Evolutionary conservation across 2,113 vertebrate species (phyloP), one percentile per base, ranked within the genome.

Genomic region (Sylvietta virens): DNA sequence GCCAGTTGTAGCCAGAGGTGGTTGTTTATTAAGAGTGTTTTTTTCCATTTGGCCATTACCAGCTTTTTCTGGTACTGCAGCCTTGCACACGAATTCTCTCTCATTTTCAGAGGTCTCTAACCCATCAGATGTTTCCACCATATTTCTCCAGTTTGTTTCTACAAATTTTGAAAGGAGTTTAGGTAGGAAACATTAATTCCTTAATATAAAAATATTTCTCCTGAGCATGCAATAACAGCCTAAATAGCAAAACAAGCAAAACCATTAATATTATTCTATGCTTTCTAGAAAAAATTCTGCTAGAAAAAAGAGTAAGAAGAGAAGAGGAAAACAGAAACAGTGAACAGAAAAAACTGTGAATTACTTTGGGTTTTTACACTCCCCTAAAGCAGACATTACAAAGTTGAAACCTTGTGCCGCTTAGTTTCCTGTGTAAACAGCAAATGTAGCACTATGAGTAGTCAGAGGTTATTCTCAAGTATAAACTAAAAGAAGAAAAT

Each of bases 91-190:
- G 1, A 95, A 97, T 78, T 98, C 98, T 91, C 91, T 97, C 95
- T 98, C 98, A 3, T 97, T 97, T 97, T 99, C 99, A 28, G 97
- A 98, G 5, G 98, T 97, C 97, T 99, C 99, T 31, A 98, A 93
- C 45, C 98, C 98, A 86, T 99, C 99, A 16, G 99, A 98, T 54
- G 97, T 98, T 97, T 99, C 99, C 84, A 99, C 99, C 99, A 99
- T 99, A 88, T 97, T 99, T 98, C 99, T 99, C 99, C 99, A 99
- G 90, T 99, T 99, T 45, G 99, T 99, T 97, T 99, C 99, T 99
- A 97, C 15, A 94, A 94, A 61, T 92, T 93, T 69, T 40, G 92
- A 88, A 96, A 90, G 5, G 97, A 82, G 35, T 91, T 73, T 35
- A 86, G 81, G 69, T n/a, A 87, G 42, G 69, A 89, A 81, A 87